phyloP scores from a whole-genome alignment of 2,113 vertebrate species.

The Menidia beryllina region DNA sequence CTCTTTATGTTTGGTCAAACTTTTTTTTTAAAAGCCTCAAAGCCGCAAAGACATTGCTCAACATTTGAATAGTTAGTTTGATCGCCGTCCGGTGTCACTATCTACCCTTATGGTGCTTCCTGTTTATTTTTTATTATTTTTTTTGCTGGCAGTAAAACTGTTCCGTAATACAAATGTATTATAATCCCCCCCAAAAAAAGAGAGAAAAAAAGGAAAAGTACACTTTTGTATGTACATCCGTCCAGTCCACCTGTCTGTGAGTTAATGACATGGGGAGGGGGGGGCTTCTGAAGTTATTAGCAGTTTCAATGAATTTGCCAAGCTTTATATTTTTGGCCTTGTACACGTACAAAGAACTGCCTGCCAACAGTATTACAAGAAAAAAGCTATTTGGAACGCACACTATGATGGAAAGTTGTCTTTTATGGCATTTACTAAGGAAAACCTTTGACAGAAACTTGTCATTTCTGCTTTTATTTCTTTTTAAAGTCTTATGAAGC shows the following conservation, averaged over 20 bases:
- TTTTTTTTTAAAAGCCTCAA: neutral
- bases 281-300: too few species aligned
- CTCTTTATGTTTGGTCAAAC: conserved; percentile 2
- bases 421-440: neutral
- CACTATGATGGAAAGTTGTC: conserved; percentile 9
- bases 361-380: conserved; percentile 48
- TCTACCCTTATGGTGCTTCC: conserved; percentile 2
- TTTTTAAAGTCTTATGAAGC: conserved; percentile 36
- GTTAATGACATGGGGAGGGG: conserved; percentile 11
- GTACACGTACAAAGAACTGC: conserved; percentile 34
- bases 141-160: conserved; percentile 15
- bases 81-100: neutral
- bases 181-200: too few species aligned
- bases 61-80: neutral
- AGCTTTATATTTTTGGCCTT: conserved; percentile 35
- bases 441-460: conserved; percentile 15
- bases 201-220: neutral
- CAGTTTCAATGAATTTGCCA: conserved; percentile 9
- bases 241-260: conserved; percentile 4
- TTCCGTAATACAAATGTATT: neutral
- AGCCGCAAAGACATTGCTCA: conserved; percentile 3
- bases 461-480: neutral
- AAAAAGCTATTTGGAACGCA: conserved; percentile 16
- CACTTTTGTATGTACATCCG: conserved; percentile 24
- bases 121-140: neutral